phyloP scores from a whole-genome alignment of 1,140 invertebrate genomes.

The Drosophila mayri region DNA sequence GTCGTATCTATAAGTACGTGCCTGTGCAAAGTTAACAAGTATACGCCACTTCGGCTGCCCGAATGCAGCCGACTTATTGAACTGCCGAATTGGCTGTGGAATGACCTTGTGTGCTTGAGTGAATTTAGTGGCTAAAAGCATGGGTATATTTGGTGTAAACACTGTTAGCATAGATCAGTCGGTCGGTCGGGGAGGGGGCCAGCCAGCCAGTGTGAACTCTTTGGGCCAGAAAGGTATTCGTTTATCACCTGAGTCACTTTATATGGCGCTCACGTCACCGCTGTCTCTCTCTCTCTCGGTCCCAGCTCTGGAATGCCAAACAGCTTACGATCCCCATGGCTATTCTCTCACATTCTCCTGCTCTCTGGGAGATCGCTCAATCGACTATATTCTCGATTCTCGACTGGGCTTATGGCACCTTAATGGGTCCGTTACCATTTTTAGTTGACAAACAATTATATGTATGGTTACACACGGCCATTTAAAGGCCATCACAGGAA shows the following conservation, averaged over 20 bases:
- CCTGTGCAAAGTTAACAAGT: slow-evolving; percentile 44
- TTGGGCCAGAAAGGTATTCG: slow-evolving; percentile 13
- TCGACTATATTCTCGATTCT: slow-evolving; percentile 11
- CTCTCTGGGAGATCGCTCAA: slow-evolving; percentile 6
- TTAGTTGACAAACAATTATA: slow-evolving; percentile 72
- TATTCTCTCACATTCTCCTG: slow-evolving; percentile 10
- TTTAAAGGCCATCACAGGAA: slow-evolving; percentile 71
- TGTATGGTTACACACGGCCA: slow-evolving; percentile 66
- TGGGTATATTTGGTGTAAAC: slow-evolving; percentile 62
- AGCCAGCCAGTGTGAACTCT: slow-evolving; percentile 11
- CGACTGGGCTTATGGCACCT: slow-evolving; percentile 26
- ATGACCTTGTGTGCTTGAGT: slow-evolving; percentile 55
- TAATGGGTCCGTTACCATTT: slow-evolving; percentile 68
- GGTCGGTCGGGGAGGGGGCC: not conserved
- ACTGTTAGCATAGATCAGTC: slow-evolving; percentile 55
- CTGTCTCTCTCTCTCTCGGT: slow-evolving; percentile 10
- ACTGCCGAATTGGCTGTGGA: slow-evolving; percentile 14
- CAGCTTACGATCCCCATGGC: slow-evolving; percentile 34
- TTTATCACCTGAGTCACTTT: slow-evolving; percentile 80
- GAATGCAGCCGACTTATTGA: slow-evolving; percentile 33
- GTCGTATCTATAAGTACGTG: slow-evolving; percentile 73
- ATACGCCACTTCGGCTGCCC: slow-evolving; percentile 10
- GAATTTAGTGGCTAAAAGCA: slow-evolving; percentile 28
- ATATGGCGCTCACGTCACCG: slow-evolving; percentile 71
- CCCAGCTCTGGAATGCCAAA: slow-evolving; percentile 61